These are phyloP conservation scores for Enteromius trimaculatus DNA, from an alignment of 2,797 vertebrate species.

Conservation along the genomic window DNA sequence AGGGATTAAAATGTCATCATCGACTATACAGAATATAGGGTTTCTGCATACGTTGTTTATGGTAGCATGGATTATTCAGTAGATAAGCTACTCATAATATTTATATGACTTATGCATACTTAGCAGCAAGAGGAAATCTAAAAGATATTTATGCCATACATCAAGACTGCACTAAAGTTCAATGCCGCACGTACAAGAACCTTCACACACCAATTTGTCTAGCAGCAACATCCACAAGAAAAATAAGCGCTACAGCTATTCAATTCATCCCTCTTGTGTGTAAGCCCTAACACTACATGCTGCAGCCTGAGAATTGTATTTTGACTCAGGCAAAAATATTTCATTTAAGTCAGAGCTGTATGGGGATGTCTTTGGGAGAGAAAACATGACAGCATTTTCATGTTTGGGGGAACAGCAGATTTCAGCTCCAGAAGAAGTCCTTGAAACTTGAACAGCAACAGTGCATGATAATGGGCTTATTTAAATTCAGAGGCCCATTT, in stretches of 20 bases:
- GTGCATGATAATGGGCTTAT: conserved; percentile 46
- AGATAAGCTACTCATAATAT: conserved; percentile 24
- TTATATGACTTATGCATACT: conserved; percentile 2
- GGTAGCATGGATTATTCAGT: conserved; percentile 25
- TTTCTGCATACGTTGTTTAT: conserved; percentile 11
- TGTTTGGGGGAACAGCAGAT: conserved; percentile 13
- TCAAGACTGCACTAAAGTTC: conserved; percentile 14
- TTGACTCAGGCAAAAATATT: conserved; percentile 22
- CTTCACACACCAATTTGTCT: conserved; percentile 20
- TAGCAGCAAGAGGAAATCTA: conserved; percentile 5
- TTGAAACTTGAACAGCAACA: conserved; percentile 27
- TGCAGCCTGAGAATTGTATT: conserved; percentile 36
- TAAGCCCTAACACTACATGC: conserved; percentile 11
- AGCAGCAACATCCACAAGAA: conserved; percentile 38
- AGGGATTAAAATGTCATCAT: conserved; percentile 32
- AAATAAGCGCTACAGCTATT: conserved; percentile 8
- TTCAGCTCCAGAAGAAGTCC: conserved; percentile 35
- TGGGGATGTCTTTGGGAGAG: conserved; percentile 13
- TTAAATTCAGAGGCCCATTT: conserved; percentile 51
- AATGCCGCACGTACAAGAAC: background rate
- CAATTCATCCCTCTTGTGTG: conserved; percentile 12
- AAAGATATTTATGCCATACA: conserved; percentile 29
- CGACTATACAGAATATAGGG: background rate
- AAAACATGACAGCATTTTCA: conserved; percentile 33
- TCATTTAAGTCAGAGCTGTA: conserved; percentile 28